Base-by-base conservation (phyloP, 1,140 invertebrate genomes). In the Chelonus insularis region DNA sequence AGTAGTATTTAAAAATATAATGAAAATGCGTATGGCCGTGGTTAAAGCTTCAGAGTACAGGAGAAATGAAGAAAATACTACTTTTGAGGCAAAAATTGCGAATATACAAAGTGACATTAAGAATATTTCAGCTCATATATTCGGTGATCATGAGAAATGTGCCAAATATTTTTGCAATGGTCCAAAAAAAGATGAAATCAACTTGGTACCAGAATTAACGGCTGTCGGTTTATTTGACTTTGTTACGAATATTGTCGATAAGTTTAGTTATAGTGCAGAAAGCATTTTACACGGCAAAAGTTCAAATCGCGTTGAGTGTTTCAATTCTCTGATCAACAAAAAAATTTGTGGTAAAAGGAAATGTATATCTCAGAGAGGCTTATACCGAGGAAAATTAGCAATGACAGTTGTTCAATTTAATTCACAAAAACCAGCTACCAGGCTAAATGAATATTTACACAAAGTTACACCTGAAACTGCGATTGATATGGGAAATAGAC, bases 121-220 rank as follows among this genome's bases (percentile, higher is more conserved):
- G 18, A 68, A 70, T 52, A 36, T 59, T 3, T 36, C 61, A 9
- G 48, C 50, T 20, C 67, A 73, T 54, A 43, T 68, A 11, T 68
- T 71, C 55, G 70, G 69, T 8, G 48, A 68, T 16, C 71, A 71
- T 50, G 12, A 16, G 1, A 36, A 54, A 2, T 64, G 62, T 29
- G 47, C 47, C 4, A 8, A n/a, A 3, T 50, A 50, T 50, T 50
- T 50, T 29, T 50, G 18, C n/a, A 23, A 23, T 25, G 47, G 47
- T 2, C 8, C n/a, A 9, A 25, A 50, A n/a, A n/a, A 50, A 50
- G n/a, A 23, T 29, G 20, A 50, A 50, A 3, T 2, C 21, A 50
- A 50, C n/a, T 11, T 50, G 8, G 18, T 50, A 7, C 3, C 6
- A 1, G 20, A 12, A 4, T 1, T 50, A 20, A 50, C 21, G 11